A percentile compares a stretch with the other conserved stretches of the same genome.
These are phyloP conservation scores for Actinemys pallida DNA, from an alignment of 2,113 vertebrate species.

Conservation along the genomic window DNA sequence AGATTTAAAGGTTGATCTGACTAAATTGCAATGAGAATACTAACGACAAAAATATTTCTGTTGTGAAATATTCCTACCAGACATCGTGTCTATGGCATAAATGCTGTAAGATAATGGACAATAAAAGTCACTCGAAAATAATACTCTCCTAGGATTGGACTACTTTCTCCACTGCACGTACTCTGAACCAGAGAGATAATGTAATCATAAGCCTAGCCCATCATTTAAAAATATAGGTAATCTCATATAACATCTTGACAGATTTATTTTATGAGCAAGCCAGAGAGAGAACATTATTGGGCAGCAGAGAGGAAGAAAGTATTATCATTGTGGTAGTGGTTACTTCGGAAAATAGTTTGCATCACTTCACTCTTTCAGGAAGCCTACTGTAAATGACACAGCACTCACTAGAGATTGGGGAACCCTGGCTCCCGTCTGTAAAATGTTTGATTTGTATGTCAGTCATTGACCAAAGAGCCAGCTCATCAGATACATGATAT, in stretches of 20 bases:
- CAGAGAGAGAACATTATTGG: slow-evolving; percentile 4
- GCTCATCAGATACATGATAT: neutral
- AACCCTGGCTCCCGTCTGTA: rapidly evolving
- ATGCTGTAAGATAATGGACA: slow-evolving; percentile 77
- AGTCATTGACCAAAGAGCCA: rapidly evolving
- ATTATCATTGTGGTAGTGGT: slow-evolving; percentile 13
- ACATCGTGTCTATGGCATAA: slow-evolving; percentile 72
- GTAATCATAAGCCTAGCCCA: slow-evolving; percentile 64
- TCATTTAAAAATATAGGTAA: slow-evolving; percentile 77
- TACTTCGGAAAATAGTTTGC: slow-evolving; percentile 41
- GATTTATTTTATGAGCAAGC: slow-evolving; percentile 73
- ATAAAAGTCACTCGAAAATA: slow-evolving; percentile 81
- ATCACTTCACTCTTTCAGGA: neutral
- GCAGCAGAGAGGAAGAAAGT: slow-evolving; percentile 14
- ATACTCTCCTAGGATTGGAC: slow-evolving; percentile 75
- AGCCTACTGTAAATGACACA: neutral
- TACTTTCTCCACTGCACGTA: slow-evolving; percentile 46
- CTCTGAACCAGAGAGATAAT: slow-evolving; percentile 14
- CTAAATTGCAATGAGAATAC: slow-evolving; percentile 63
- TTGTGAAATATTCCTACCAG: slow-evolving; percentile 76
- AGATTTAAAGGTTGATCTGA: slow-evolving; percentile 70
- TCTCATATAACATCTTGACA: slow-evolving; percentile 49
- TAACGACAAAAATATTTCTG: slow-evolving; percentile 69
- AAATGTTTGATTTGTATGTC: rapidly evolving
- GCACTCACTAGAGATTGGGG: rapidly evolving